Conservation (phyloP, 2,888 invertebrate genomes). For the Netelia virgata region DNA sequence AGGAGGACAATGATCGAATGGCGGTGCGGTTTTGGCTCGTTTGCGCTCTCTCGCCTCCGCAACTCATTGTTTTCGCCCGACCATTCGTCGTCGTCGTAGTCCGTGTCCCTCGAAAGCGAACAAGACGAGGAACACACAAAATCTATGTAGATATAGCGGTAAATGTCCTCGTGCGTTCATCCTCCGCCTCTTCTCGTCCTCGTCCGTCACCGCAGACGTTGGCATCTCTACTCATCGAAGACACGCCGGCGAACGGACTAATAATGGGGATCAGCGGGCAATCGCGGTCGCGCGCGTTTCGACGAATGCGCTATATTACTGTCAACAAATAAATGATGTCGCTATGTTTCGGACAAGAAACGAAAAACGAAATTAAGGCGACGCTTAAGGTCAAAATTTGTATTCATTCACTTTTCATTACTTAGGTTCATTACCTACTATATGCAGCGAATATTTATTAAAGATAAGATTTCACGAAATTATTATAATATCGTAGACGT, state of each 20-base stretch:
- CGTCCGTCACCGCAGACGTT: constrained; percentile 8
- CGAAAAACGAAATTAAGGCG: too few species aligned
- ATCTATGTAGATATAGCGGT: constrained; percentile 29
- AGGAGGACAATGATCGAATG: constrained; percentile 60
- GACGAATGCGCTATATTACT: too few species aligned
- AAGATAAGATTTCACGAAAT: too few species aligned
- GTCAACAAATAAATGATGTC: too few species aligned
- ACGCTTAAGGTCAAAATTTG: too few species aligned
- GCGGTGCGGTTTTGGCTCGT: constrained; percentile 32
- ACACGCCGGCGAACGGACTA: neutral
- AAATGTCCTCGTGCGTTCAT: constrained; percentile 24
- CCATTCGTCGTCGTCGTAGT: constrained; percentile 60
- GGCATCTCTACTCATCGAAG: neutral
- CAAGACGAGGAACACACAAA: constrained; percentile 39
- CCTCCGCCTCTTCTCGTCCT: constrained; percentile 25
- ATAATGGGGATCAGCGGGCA: too few species aligned
- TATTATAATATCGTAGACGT: too few species aligned
- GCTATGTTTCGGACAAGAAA: too few species aligned
- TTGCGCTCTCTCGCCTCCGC: constrained; percentile 29
- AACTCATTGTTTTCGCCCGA: constrained; percentile 56
- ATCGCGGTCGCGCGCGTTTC: too few species aligned
- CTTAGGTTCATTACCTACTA: too few species aligned
- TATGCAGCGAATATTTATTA: too few species aligned
- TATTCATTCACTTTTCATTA: too few species aligned
- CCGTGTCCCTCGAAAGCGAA: constrained; percentile 28